A percentile compares a stretch with the other conserved stretches of the same genome.
These are phyloP conservation scores for Meteorus sp. DNA, from an alignment of 1,140 invertebrate genomes.

Conservation along the genomic window DNA sequence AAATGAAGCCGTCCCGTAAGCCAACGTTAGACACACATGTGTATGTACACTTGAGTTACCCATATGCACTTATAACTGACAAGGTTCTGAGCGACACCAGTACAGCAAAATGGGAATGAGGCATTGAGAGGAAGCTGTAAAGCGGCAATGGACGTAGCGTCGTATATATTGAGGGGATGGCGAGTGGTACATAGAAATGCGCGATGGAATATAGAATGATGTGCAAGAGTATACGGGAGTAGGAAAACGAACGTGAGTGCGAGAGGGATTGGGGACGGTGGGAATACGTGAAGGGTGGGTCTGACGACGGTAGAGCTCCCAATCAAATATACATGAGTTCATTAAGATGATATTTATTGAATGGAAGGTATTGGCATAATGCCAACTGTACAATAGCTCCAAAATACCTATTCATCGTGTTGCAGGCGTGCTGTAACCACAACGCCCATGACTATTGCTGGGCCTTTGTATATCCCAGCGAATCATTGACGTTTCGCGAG, in stretches of 20 bases:
- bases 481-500: constrained; percentile 21
- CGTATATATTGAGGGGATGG: too few relatives aligned
- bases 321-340: constrained; percentile 51
- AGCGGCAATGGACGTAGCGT: too few relatives aligned
- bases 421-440: constrained; percentile 16
- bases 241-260: constrained; percentile 6
- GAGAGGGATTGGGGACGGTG: constrained; percentile 15
- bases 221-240: background rate
- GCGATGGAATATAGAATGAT: background rate
- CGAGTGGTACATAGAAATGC: constrained; percentile 2
- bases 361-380: constrained; percentile 45
- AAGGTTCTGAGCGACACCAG: constrained; percentile 13
- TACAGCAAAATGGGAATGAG: constrained; percentile 2
- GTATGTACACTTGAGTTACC: constrained; percentile 17
- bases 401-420: constrained; percentile 41
- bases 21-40: too few relatives aligned
- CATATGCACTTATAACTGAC: constrained; percentile 21
- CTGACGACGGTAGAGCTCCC: constrained; percentile 32
- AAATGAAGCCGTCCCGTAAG: constrained; percentile 29
- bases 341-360: constrained; percentile 50
- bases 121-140: constrained; percentile 1
- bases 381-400: constrained; percentile 42
- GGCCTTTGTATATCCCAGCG: constrained; percentile 17
- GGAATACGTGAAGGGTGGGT: constrained; percentile 18
- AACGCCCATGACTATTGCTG: constrained; percentile 18